Evolutionary conservation across 1,140 invertebrate species (phyloP), one percentile per base, ranked within the genome.

Genomic region (Rhagoletis zephyria): DNA sequence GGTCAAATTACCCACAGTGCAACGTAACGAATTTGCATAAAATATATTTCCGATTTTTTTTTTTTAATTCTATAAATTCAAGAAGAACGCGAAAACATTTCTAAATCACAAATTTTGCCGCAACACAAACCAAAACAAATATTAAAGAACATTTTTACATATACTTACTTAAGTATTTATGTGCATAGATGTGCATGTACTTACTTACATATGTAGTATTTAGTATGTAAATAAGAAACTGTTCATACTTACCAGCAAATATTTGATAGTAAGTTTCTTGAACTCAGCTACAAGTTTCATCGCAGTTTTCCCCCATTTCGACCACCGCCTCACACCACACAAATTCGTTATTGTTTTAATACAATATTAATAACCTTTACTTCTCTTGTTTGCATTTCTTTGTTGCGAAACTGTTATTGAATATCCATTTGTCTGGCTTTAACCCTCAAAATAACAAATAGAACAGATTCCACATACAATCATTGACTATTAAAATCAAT

Each of bases 401-500:
- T 48, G 40, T 12, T 7, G 3, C 12, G 42, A 48, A n/a, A 30
- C 30, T 30, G 12, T 9, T n/a, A 74, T 74, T 48, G 67, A 74
- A 74, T 45, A 74, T 9, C 67, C 45, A 45, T 48, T 74, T 74
- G 67, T 74, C 42, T 74, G 40, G 42, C 67, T 74, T 74, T 74
- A 45, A 48, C 12, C 67, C 45, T 74, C 14, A n/a, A n/a, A 16
- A 48, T 45, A 74, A 42, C 14, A 74, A 74, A 74, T 74, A 42
- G 40, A 48, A 42, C 10, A 10, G 14, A 74, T 40, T 3, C 42
- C 45, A 42, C 67, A 45, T 12, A 7, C 67, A 48, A 16, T 42
- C 67, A 74, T 2, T n/a, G 16, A 40, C 67, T 42, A 74, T 74
- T 74, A 74, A 74, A 74, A 74, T 74, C 67, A 74, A 74, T 48